Evolutionary conservation across 2,113 vertebrate species (phyloP).

Genomic region (Lagenorhynchus albirostris): DNA sequence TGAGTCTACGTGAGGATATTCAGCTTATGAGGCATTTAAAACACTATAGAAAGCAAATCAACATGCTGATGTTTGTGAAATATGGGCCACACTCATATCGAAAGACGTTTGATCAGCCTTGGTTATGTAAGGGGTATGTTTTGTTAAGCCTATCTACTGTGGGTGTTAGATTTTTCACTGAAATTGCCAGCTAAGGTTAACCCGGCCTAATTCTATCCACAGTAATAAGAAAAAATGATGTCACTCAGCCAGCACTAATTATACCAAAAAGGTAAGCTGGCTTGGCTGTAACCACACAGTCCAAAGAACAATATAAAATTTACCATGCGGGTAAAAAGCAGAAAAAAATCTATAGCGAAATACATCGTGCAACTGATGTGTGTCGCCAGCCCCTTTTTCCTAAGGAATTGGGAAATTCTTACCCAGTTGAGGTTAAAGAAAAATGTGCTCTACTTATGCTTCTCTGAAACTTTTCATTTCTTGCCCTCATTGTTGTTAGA

Average conservation of each 20-base stretch:
- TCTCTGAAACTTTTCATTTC: neutral
- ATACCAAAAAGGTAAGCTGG: neutral
- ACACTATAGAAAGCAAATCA: neutral
- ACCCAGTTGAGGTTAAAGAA: neutral
- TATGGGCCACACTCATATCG: neutral
- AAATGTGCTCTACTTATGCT: neutral
- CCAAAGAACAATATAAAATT: neutral
- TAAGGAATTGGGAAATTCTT: neutral
- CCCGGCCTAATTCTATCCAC: neutral
- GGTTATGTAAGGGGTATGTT: neutral
- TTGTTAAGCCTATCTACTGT: neutral
- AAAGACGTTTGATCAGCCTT: neutral
- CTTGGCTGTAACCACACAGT: neutral
- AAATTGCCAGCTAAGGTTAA: neutral
- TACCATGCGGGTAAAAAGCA: neutral
- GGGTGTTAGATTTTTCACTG: neutral
- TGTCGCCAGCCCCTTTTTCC: neutral
- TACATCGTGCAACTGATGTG: neutral
- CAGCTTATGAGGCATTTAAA: neutral
- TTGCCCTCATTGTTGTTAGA: neutral
- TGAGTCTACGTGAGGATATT: neutral
- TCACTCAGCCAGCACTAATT: neutral
- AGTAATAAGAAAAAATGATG: neutral
- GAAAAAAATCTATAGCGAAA: neutral
- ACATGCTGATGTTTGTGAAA: neutral